Base-by-base conservation (phyloP, 2,888 invertebrate species). In the Ceriagrion tenellum region DNA sequence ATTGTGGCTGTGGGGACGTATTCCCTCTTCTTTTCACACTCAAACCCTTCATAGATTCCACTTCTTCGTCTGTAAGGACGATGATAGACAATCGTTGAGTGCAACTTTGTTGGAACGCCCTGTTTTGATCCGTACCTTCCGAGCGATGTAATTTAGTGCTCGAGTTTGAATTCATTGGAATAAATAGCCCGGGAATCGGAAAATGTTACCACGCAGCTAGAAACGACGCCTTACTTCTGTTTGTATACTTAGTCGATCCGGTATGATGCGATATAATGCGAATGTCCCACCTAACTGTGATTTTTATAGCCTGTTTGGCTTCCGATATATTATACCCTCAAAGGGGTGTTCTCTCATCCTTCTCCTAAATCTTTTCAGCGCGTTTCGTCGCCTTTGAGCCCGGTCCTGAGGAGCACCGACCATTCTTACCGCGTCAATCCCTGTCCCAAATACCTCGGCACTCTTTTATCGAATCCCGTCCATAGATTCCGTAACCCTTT, bases 401-500 rank as follows among this genome's bases (percentile, higher is more conserved):
- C n/a, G 35, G 81, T 0, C 30, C 35, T n/a, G 81, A 35, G 18
- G 81, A 35, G 35, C 81, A 35, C 81, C 30, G 35, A 35, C 81
- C 90, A 59, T 90, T 59, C 59, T 59, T 4, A 30, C 90, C 40
- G 59, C 90, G 56, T 59, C 89, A 16, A n/a, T 88, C 35, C 88
- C 55, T 55, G 2, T 55, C 55, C 55, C 89, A 26, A 89, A 47
- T 55, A n/a, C 89, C 89, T 55, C 89, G 16, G 26, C 89, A 89
- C 47, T 55, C 93, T 55, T 63, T 47, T 63, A 63, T n/a, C 47
- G 69, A n/a, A 35, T 69, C 47, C 74, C 93, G 35, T 40, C 93
- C 93, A 69, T 69, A 69, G 59, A 40, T 47, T 59, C 93, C 93
- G 59, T 93, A 93, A 93, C 63, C 93, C 93, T 69, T 40, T 93